Evolutionary conservation across 1,140 invertebrate species (phyloP).

Genomic region (Eumaeus atala): DNA sequence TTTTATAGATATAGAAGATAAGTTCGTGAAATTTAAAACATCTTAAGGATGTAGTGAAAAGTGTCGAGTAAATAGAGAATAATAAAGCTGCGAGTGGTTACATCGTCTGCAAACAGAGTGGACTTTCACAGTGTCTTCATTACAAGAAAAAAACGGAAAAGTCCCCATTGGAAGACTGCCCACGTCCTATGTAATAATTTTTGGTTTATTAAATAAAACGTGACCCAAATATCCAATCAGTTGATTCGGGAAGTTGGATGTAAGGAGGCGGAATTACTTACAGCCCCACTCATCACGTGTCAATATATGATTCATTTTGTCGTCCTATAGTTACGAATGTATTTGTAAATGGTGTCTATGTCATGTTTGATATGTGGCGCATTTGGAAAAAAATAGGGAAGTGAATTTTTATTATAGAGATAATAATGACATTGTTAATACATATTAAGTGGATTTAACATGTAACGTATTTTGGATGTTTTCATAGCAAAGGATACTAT

Average conservation of each 20-base stretch:
- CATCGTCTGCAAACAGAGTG: not conserved
- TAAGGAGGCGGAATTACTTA: slow-evolving; percentile 2
- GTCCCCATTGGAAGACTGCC: slow-evolving; percentile 21
- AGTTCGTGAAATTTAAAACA: not conserved
- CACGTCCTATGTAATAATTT: slow-evolving; percentile 61
- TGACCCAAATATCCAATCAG: slow-evolving; percentile 38
- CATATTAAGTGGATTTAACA: too few species aligned
- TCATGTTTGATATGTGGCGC: not conserved
- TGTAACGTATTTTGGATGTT: too few species aligned
- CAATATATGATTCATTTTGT: not conserved
- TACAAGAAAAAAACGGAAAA: slow-evolving; percentile 41
- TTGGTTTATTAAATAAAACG: slow-evolving; percentile 65
- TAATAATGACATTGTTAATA: too few species aligned
- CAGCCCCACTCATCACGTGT: not conserved
- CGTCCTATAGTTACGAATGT: not conserved
- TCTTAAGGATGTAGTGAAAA: not conserved
- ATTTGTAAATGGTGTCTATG: not conserved
- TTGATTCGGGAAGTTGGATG: slow-evolving; percentile 19
- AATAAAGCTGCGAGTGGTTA: slow-evolving; percentile 2
- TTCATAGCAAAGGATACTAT: too few species aligned
- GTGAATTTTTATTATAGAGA: not conserved
- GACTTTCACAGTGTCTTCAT: slow-evolving; percentile 33
- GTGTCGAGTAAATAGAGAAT: slow-evolving; percentile 4
- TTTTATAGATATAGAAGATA: too few species aligned
- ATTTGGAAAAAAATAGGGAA: not conserved